phyloP scores from a whole-genome alignment of 2,888 invertebrate genomes.

The Chromoteleia sp. region DNA sequence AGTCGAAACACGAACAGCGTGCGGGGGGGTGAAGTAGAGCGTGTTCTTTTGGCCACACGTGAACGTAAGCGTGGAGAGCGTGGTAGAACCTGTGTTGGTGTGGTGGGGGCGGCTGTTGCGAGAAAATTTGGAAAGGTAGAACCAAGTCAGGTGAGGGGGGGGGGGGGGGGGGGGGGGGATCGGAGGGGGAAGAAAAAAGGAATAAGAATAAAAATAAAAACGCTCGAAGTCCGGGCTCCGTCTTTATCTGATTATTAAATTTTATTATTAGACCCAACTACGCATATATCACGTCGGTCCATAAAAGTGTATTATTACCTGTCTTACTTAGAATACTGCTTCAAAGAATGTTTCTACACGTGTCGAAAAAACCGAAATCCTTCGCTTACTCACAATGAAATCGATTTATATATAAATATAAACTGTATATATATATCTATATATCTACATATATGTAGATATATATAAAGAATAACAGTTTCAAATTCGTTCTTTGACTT shows the following conservation, averaged over 20 bases:
- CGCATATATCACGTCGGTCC: slow-evolving; percentile 64
- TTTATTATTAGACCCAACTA: slow-evolving; percentile 64
- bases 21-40: too few species aligned
- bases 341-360: slow-evolving; percentile 63
- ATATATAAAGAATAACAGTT: slow-evolving; percentile 52
- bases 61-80: too few species aligned
- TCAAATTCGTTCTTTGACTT: slow-evolving; percentile 60
- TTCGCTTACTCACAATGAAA: slow-evolving; percentile 46
- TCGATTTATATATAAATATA: too few species aligned
- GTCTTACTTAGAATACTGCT: slow-evolving; percentile 66
- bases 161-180: background rate
- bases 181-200: slow-evolving; percentile 1
- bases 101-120: too few species aligned
- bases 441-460: too few species aligned
- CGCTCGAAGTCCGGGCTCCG: background rate
- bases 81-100: too few species aligned
- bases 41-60: too few species aligned
- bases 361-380: slow-evolving; percentile 45
- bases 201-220: slow-evolving; percentile 18
- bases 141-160: slow-evolving; percentile 46
- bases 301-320: slow-evolving; percentile 70
- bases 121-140: slow-evolving; percentile 59
- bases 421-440: too few species aligned
- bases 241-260: slow-evolving; percentile 68
- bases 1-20: too few species aligned